These are phyloP conservation scores for Trachymyrmex septentrionalis DNA, from an alignment of 1,140 invertebrate genomes.

Conservation along the genomic window DNA sequence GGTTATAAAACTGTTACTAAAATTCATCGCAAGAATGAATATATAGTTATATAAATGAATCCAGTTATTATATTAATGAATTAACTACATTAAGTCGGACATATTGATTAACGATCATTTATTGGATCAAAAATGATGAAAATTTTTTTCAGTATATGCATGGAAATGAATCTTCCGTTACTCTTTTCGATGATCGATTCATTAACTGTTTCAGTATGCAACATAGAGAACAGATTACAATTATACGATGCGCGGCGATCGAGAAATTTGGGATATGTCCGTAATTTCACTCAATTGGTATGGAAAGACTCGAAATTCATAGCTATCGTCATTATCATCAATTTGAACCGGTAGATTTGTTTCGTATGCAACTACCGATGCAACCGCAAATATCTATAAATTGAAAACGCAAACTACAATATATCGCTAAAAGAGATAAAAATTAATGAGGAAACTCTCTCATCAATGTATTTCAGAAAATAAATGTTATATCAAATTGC, in stretches of 20 bases:
- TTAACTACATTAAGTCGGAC: no score
- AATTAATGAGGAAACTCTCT: not conserved
- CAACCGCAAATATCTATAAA: no score
- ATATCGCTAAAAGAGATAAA: slow-evolving; percentile 60
- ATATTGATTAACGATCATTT: no score
- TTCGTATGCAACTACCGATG: slow-evolving; percentile 86
- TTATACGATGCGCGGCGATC: slow-evolving; percentile 59
- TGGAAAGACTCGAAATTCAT: slow-evolving; percentile 89
- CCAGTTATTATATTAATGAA: no score
- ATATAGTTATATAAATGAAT: no score
- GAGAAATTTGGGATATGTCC: slow-evolving; percentile 71
- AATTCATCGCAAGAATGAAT: no score
- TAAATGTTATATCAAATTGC: not conserved
- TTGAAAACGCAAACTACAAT: slow-evolving; percentile 87
- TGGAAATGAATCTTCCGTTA: no score
- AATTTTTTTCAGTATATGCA: no score
- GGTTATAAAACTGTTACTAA: no score
- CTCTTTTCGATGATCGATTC: not conserved
- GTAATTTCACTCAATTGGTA: slow-evolving; percentile 89
- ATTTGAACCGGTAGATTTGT: slow-evolving; percentile 86
- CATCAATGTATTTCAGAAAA: not conserved
- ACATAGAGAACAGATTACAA: slow-evolving; percentile 76
- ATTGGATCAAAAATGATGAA: no score
- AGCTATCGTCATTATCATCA: slow-evolving; percentile 88
- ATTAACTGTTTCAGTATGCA: slow-evolving; percentile 37